Base-by-base conservation (phyloP, 2,888 invertebrate species). In the Agrilus cyanescens region DNA sequence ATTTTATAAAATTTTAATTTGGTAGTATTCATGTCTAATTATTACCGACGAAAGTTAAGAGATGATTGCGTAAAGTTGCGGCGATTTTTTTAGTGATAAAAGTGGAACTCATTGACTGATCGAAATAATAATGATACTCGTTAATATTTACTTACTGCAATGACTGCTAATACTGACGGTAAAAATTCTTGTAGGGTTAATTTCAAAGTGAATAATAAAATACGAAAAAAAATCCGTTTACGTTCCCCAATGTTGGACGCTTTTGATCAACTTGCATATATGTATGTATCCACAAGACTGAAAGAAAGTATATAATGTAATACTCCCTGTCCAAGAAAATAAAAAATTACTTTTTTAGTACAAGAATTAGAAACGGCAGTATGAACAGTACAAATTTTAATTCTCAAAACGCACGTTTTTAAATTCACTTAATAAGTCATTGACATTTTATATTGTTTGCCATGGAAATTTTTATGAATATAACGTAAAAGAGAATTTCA, bases 241-340 rank as follows among this genome's bases (percentile, higher is more conserved):
- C 25, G 32, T 41, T 47, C 46, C 39, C 41, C 37, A 36, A 29
- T 46, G 45, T 41, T 25, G 38, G 44, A 46, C 43, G 43, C 46
- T 46, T 48, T 44, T 30, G 42, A 41, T 44, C 37, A 46, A 45
- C 39, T 48, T 48, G 46, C 46, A 46, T 37, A 34, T 48, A 45
- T 50, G 47, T 48, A 53, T 51, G 52, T 54, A 53, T 49, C 53
- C 25, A 25, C 51, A 54, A 54, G 54, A 54, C 54, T 54, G 54
- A 54, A 50, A 50, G 47, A 44, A 50, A 47, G 40, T 44, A 36
- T 31, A 45, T 14, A 41, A 46, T 32, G 12, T 46, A 45, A 50
- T 48, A 51, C 46, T 49, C 49, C 51, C 50, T 54, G 54, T 54
- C 54, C 54, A 54, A 54, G 46, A 47, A 50, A 51, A 53, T 49